These are phyloP conservation scores for Macquaria australasica DNA, from an alignment of 2,113 vertebrate genomes.

Conservation along the genomic window DNA sequence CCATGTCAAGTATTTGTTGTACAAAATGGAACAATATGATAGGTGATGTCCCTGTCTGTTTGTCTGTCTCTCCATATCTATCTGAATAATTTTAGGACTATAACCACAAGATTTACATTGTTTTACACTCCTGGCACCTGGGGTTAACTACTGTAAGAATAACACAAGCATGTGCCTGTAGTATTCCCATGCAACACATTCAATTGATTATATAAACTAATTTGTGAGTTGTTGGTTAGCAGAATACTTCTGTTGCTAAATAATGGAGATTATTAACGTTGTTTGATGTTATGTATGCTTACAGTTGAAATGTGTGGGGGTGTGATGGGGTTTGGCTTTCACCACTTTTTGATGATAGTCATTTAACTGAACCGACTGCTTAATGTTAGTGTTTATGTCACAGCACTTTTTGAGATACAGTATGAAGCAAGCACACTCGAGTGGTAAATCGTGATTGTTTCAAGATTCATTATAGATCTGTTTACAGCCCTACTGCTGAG, in stretches of 20 bases:
- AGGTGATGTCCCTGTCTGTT: constrained; percentile 1
- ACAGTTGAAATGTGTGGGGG: not conserved
- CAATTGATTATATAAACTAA: not conserved
- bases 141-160: not conserved
- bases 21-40: constrained; percentile 9
- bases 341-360: not conserved
- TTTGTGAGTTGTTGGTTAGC: not conserved
- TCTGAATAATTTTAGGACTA: not conserved
- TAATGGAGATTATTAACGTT: not conserved
- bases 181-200: not conserved
- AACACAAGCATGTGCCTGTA: not conserved
- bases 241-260: not conserved
- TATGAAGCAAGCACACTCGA: not conserved
- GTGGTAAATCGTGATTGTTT: constrained; percentile 9
- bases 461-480: constrained; percentile 26
- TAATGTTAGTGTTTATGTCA: not conserved
- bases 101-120: not conserved
- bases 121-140: not conserved
- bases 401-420: not conserved
- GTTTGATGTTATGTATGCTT: not conserved
- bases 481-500: constrained; percentile 17
- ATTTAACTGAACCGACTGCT: not conserved
- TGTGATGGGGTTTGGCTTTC: not conserved
- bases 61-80: not conserved
- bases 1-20: constrained; percentile 32